Conservation (phyloP, 2,888 invertebrate species). For the Prenolepis imparis region DNA sequence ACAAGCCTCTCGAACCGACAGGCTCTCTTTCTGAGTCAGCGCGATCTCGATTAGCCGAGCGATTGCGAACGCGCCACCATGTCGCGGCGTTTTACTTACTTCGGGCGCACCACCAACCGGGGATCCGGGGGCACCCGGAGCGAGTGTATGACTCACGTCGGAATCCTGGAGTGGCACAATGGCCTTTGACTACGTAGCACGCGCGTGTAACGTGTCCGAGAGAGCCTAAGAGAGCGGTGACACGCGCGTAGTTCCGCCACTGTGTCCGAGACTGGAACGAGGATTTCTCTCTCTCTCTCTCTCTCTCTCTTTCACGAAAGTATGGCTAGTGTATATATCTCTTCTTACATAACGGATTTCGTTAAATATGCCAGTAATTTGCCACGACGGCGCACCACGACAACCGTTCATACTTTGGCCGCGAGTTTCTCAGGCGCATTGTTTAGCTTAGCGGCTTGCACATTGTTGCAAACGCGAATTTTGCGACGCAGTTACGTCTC, state of each 20-base stretch:
- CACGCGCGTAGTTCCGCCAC: constrained; percentile 9
- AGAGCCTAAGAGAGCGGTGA: not conserved
- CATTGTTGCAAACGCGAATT: constrained; percentile 40
- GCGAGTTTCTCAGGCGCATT: constrained; percentile 49
- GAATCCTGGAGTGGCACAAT: constrained; percentile 76
- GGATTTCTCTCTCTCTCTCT: constrained; percentile 27
- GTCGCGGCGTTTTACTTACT: constrained; percentile 55
- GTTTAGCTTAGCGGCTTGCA: constrained; percentile 16
- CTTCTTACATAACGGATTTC: constrained; percentile 50
- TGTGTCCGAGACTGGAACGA: constrained; percentile 19
- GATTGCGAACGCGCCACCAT: constrained; percentile 44
- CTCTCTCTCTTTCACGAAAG: constrained; percentile 2
- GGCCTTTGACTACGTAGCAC: constrained; percentile 67
- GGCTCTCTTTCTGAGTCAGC: constrained; percentile 74
- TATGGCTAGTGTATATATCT: constrained; percentile 38
- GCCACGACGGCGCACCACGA: constrained; percentile 9
- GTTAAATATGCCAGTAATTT: constrained; percentile 52
- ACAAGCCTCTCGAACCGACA: constrained; percentile 29
- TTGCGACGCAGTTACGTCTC: not conserved
- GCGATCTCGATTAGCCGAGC: constrained; percentile 75
- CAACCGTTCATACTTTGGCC: constrained; percentile 38
- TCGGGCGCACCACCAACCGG: constrained; percentile 61
- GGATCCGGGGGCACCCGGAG: constrained; percentile 64
- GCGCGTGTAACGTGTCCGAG: constrained; percentile 40
- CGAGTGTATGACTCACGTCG: constrained; percentile 71